A percentile compares a stretch with the other conserved stretches of the same genome.
Evolutionary conservation across 2,888 invertebrate genomes (phyloP).

Genomic region (Drosophila stalkeri): DNA sequence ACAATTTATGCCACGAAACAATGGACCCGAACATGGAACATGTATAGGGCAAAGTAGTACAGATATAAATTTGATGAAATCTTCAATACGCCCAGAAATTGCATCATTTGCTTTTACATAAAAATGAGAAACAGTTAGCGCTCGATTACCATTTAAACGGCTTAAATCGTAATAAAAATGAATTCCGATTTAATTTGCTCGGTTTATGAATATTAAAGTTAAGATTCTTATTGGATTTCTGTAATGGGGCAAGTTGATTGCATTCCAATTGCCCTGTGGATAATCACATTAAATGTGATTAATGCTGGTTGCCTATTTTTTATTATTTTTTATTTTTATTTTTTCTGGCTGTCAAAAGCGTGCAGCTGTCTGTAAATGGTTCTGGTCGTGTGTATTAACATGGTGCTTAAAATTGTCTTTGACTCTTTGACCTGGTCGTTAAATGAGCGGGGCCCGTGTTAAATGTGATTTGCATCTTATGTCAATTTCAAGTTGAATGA

Average conservation of each 20-base stretch:
- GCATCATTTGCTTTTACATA: constrained; percentile 35
- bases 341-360: constrained; percentile 29
- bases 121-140: background rate
- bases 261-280: constrained; percentile 55
- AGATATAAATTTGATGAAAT: background rate
- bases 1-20: constrained; percentile 41
- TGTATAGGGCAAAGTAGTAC: constrained; percentile 15
- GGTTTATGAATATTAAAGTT: constrained; percentile 48
- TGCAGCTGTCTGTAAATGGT: constrained; percentile 60
- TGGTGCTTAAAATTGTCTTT: constrained; percentile 43
- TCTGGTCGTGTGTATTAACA: constrained; percentile 26
- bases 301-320: constrained; percentile 24
- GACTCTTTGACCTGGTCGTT: constrained; percentile 69
- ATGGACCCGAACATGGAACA: constrained; percentile 38
- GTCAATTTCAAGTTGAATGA: constrained; percentile 61
- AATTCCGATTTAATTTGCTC: constrained; percentile 30
- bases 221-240: constrained; percentile 17
- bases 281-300: constrained; percentile 58
- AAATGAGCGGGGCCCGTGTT: constrained; percentile 29
- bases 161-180: constrained; percentile 23
- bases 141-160: constrained; percentile 6
- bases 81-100: constrained; percentile 28
- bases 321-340: background rate
- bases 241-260: constrained; percentile 46
- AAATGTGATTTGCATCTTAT: constrained; percentile 61